Evolutionary conservation across 2,797 vertebrate genomes (phyloP).

Genomic region (Rhinoraja longicauda): DNA sequence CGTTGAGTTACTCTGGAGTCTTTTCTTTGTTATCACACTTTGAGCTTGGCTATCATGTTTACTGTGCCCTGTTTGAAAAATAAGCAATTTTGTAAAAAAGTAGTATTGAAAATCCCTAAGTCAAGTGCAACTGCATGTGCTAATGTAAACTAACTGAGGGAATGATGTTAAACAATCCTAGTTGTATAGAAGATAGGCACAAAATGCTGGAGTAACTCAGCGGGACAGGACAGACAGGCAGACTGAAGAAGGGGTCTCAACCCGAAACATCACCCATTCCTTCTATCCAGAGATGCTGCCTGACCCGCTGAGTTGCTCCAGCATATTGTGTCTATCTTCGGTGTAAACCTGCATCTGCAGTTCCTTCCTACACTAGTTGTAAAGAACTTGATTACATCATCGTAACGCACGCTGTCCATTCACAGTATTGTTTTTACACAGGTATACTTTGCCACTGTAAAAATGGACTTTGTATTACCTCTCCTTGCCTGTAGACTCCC

Average conservation of each 20-base stretch:
- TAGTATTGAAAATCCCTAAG: not conserved
- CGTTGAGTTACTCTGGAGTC: too few species aligned
- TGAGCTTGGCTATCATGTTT: not conserved
- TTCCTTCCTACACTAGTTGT: not conserved
- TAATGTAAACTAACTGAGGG: not conserved
- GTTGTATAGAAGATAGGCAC: not conserved
- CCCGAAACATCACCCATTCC: too few species aligned
- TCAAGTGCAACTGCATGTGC: not conserved
- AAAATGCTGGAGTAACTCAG: too few species aligned
- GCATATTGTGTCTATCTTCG: too few species aligned
- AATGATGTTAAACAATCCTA: too few species aligned
- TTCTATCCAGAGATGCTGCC: too few species aligned
- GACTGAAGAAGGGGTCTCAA: too few species aligned
- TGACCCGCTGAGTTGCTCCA: too few species aligned
- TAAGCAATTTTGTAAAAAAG: not conserved
- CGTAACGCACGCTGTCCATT: not conserved
- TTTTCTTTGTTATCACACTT: too few species aligned
- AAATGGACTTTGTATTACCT: constrained; percentile 2
- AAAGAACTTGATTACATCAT: not conserved
- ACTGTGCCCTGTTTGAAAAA: not conserved
- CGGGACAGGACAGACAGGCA: too few species aligned
- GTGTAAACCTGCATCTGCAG: too few species aligned
- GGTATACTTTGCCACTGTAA: not conserved
- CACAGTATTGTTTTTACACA: not conserved
- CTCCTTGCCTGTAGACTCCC: constrained; percentile 61